Evolutionary conservation across 2,888 invertebrate species (phyloP), one percentile per base, ranked within the genome.

Genomic region (Emmelina monodactyla): DNA sequence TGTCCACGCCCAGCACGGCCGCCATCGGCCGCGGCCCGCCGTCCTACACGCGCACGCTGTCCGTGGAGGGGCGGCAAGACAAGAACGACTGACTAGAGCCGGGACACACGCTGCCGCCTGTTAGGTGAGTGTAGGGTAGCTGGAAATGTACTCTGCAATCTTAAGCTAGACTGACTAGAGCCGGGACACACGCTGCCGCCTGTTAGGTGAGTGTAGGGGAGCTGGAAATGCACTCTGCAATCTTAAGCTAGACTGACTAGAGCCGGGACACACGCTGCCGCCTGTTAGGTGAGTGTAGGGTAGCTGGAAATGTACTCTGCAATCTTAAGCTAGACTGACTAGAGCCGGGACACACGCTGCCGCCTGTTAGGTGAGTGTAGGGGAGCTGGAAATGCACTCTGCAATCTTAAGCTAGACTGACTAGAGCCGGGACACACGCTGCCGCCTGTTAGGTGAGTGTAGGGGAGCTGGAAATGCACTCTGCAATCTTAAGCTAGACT

Each of bases 81-180:
- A 89, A 89, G 64, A 86, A 88, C 68, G 90, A 91, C 83, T 91
- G 90, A 91, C 89, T 91, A 90, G 89, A 89, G 75, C 85, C 82
- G 68, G 75, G 82, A 79, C 83, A 83, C 83, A 66, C 72, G 51
- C 64, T 73, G 63, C 78, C 78, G 50, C 76, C 78, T 58, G 58
- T 73, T 58, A 70, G 76, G 78, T 72, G 51, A 47, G n/a, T n/a
- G n/a, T n/a, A n/a, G n/a, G n/a, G n/a, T n/a, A n/a, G n/a, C n/a
- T n/a, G n/a, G n/a, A n/a, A n/a, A n/a, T n/a, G n/a, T n/a, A n/a
- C n/a, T n/a, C n/a, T n/a, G n/a, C n/a, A n/a, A n/a, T n/a, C n/a
- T n/a, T n/a, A n/a, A n/a, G n/a, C n/a, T n/a, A n/a, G n/a, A n/a
- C n/a, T n/a, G n/a, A n/a, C n/a, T n/a, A n/a, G n/a, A n/a, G 13